Evolutionary conservation across 2,888 invertebrate genomes (phyloP).

Genomic region (Eucera pruinosa): DNA sequence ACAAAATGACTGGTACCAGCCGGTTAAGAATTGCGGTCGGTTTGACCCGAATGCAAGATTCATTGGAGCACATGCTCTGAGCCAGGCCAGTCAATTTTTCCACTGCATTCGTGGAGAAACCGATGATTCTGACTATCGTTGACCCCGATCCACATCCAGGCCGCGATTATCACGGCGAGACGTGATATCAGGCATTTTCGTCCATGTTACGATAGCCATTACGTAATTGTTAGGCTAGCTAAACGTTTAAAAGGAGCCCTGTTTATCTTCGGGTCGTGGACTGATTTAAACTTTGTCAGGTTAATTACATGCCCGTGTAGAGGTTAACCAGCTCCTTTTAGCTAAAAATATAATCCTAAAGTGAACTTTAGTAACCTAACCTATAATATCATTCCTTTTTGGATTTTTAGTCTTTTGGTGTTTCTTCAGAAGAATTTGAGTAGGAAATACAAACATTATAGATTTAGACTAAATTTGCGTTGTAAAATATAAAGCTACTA

Average conservation of each 20-base stretch:
- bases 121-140: slow-evolving; percentile 53
- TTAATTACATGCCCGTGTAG: not conserved
- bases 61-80: slow-evolving; percentile 34
- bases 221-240: slow-evolving; percentile 27
- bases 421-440: not conserved
- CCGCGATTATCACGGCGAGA: slow-evolving; percentile 31
- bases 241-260: slow-evolving; percentile 15
- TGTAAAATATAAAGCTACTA: too few relatives aligned
- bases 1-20: not conserved
- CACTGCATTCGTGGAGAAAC: slow-evolving; percentile 32
- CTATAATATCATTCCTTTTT: not conserved
- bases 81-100: slow-evolving; percentile 32
- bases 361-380: not conserved
- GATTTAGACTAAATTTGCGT: too few relatives aligned
- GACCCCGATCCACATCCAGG: slow-evolving; percentile 49
- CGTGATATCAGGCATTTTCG: slow-evolving; percentile 31
- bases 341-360: not conserved
- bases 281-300: not conserved
- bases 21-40: slow-evolving; percentile 16
- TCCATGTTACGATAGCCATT: slow-evolving; percentile 14
- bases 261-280: not conserved
- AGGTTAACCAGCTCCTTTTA: too few relatives aligned
- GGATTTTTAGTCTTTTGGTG: not conserved
- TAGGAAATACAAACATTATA: not conserved
- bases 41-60: slow-evolving; percentile 68